Conservation (phyloP, 2,888 invertebrate species). For the Electrophaes corylata region DNA sequence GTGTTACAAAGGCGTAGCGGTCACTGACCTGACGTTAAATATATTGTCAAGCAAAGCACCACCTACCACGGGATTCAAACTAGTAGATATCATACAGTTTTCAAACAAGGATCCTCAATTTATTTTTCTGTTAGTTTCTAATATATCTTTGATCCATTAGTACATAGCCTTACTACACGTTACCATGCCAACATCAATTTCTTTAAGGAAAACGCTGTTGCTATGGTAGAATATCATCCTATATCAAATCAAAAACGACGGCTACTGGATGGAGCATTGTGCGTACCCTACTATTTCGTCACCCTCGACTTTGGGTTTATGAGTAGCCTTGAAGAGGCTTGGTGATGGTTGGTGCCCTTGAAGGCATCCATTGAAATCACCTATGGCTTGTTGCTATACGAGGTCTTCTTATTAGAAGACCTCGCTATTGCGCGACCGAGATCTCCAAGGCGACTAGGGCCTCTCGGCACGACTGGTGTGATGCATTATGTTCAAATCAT, state of each 20-base stretch:
- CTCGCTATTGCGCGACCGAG: too few relatives aligned
- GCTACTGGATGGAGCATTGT: neutral
- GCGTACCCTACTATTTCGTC: neutral
- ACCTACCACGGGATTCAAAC: neutral
- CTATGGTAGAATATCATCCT: neutral
- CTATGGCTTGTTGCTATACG: slow-evolving; percentile 24
- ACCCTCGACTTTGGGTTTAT: slow-evolving; percentile 10
- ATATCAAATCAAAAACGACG: neutral
- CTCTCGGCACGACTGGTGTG: slow-evolving; percentile 4
- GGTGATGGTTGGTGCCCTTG: slow-evolving; percentile 17
- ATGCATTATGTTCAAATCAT: neutral
- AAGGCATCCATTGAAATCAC: slow-evolving; percentile 3
- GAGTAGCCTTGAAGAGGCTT: slow-evolving; percentile 11
- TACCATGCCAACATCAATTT: neutral
- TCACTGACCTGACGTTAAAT: neutral
- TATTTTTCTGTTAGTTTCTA: neutral
- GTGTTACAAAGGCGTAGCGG: neutral
- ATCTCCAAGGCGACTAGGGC: too few relatives aligned
- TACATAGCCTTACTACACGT: too few relatives aligned
- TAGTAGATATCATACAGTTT: neutral
- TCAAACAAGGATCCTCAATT: neutral
- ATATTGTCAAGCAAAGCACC: neutral
- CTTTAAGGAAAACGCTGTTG: neutral
- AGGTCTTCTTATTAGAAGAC: too few relatives aligned
- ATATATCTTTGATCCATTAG: neutral